Conservation (phyloP, 2,888 invertebrate species). For the Nomada flava region DNA sequence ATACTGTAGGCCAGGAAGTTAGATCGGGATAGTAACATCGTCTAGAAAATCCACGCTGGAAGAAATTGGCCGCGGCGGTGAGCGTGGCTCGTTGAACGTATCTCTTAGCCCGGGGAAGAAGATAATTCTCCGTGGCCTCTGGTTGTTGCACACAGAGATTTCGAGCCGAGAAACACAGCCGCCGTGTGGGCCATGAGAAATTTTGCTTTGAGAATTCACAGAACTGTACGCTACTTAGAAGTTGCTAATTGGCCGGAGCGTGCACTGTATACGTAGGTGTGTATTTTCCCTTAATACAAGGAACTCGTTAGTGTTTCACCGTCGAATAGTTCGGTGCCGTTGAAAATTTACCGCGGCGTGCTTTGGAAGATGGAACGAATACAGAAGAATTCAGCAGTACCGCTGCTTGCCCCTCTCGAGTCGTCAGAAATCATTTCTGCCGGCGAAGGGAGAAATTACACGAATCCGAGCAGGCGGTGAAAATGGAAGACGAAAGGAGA, state of each 20-base stretch:
- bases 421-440: not conserved
- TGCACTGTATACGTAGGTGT: no score
- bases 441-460: not conserved
- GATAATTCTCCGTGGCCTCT: conserved; percentile 6
- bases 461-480: not conserved
- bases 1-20: not conserved
- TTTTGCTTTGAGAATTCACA: conserved; percentile 37
- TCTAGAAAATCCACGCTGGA: not conserved
- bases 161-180: conserved; percentile 35
- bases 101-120: conserved; percentile 12
- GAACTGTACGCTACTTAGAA: not conserved
- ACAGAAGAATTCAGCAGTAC: no score
- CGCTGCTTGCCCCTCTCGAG: no score
- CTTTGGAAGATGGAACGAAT: no score
- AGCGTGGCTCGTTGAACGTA: conserved; percentile 31
- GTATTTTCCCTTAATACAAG: conserved; percentile 3
- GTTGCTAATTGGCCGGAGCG: conserved; percentile 32
- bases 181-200: conserved; percentile 18
- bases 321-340: no score
- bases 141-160: conserved; percentile 43
- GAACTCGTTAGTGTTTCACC: not conserved
- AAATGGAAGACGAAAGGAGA: conserved; percentile 26
- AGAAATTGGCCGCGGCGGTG: conserved; percentile 30
- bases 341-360: no score
- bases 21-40: conserved; percentile 24